Percentiles rank a stretch among this genome's conserved stretches.
Conservation (phyloP, 2,888 invertebrate genomes). For the Cheilosia vernalis region DNA sequence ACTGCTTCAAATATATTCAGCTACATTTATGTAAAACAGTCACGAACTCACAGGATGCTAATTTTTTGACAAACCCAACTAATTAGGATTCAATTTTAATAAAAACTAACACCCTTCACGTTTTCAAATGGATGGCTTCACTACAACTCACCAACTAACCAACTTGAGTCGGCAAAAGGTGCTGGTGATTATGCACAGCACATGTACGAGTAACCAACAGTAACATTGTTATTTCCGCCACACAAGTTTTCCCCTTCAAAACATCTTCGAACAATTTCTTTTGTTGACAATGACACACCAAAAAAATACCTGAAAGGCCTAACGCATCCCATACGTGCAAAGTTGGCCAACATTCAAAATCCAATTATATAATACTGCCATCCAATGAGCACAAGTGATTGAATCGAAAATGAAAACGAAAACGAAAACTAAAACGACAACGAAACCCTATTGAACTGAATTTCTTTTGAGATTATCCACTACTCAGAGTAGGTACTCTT, state of each 20-base stretch:
- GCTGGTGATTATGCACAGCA: not conserved
- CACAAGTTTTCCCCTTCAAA: constrained; percentile 24
- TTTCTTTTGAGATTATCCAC: constrained; percentile 51
- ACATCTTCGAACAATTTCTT: constrained; percentile 7
- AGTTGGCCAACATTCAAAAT: constrained; percentile 33
- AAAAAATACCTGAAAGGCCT: constrained; percentile 17
- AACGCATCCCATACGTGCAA: constrained; percentile 26
- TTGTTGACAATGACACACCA: constrained; percentile 24
- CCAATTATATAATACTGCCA: constrained; percentile 23
- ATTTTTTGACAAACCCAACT: no score
- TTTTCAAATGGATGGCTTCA: no score
- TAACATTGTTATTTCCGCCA: constrained; percentile 12
- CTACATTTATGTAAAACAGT: no score
- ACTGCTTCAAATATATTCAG: no score
- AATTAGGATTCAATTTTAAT: no score
- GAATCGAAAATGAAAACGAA: constrained; percentile 6
- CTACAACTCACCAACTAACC: no score
- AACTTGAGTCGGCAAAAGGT: not conserved
- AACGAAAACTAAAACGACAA: constrained; percentile 11
- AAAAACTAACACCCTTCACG: no score
- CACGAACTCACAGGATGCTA: no score
- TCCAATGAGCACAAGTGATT: not conserved
- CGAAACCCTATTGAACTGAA: constrained; percentile 25
- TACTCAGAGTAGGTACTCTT: constrained; percentile 36
- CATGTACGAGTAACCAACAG: not conserved